These are phyloP conservation scores for Drosophila setosimentum DNA, from an alignment of 2,888 invertebrate genomes.

Conservation along the genomic window DNA sequence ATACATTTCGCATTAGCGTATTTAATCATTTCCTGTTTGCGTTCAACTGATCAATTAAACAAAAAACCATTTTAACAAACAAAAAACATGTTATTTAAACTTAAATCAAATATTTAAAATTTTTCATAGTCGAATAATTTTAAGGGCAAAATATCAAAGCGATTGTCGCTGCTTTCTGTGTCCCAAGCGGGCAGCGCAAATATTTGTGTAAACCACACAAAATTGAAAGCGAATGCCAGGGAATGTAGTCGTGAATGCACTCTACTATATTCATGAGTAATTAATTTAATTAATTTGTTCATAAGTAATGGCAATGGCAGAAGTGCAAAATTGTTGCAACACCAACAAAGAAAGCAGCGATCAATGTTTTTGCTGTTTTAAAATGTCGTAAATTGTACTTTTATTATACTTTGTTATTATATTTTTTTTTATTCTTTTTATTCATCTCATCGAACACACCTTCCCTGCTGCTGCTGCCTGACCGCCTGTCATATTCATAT, in stretches of 20 bases:
- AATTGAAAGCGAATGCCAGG: conserved; percentile 40
- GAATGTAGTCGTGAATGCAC: conserved; percentile 40
- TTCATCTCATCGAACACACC: not conserved
- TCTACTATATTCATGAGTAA: conserved; percentile 64
- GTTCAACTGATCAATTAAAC: not conserved
- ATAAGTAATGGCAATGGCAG: conserved; percentile 66
- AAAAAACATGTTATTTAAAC: conserved; percentile 46
- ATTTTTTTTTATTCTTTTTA: not conserved
- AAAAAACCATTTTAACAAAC: not conserved
- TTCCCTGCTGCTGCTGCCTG: conserved; percentile 11
- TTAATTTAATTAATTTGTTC: conserved; percentile 75
- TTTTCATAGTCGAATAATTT: conserved; percentile 38
- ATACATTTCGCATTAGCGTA: not conserved
- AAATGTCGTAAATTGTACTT: conserved; percentile 52
- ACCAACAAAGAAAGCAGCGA: conserved; percentile 29
- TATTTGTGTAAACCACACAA: conserved; percentile 63
- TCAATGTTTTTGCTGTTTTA: conserved; percentile 50
- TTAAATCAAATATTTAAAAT: conserved; percentile 60
- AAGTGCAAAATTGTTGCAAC: conserved; percentile 50
- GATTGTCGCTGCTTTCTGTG: conserved; percentile 2
- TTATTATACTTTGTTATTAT: conserved; percentile 11
- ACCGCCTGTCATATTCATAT: conserved; percentile 65
- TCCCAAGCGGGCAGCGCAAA: conserved; percentile 55
- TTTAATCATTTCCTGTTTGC: conserved; percentile 28
- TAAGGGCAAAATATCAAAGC: conserved; percentile 49